Conservation (phyloP, 2,888 invertebrate species). For the Leuctra nigra region DNA sequence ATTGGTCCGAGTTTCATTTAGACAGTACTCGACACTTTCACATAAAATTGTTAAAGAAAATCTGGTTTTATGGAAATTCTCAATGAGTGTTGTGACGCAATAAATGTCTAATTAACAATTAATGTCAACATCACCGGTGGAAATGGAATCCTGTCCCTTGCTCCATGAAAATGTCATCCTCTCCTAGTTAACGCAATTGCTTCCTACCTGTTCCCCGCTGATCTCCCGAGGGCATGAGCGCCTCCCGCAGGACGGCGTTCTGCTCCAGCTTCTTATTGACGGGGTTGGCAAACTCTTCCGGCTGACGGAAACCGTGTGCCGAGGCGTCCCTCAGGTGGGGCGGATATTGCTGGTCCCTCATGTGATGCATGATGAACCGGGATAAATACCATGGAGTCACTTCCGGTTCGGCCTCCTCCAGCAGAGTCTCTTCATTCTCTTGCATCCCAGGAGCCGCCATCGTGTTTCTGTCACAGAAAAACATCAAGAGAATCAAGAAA, state of each 20-base stretch:
- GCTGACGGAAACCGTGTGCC: neutral
- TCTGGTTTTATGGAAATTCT: too few species aligned
- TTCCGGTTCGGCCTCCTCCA: neutral
- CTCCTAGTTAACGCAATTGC: too few species aligned
- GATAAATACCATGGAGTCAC: slow-evolving; percentile 4
- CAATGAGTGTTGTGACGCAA: too few species aligned
- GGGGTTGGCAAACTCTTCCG: neutral
- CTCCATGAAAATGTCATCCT: too few species aligned
- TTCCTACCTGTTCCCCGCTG: neutral
- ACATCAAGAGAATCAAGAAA: neutral
- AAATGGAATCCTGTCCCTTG: too few species aligned
- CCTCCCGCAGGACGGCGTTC: neutral
- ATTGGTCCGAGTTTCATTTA: too few species aligned
- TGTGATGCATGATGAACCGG: slow-evolving; percentile 5
- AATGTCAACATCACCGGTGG: too few species aligned
- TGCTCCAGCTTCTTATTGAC: neutral
- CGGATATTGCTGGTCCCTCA: neutral
- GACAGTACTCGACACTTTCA: too few species aligned
- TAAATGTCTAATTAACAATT: too few species aligned
- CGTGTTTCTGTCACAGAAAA: neutral
- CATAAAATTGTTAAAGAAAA: too few species aligned
- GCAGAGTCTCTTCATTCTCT: neutral
- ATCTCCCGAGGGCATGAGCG: neutral
- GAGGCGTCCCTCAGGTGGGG: too few species aligned
- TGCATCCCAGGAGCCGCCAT: neutral